Percentiles rank a stretch among this genome's conserved stretches.
These are phyloP conservation scores for Xenopus petersii DNA, from an alignment of 2,797 vertebrate species.

Conservation along the genomic window DNA sequence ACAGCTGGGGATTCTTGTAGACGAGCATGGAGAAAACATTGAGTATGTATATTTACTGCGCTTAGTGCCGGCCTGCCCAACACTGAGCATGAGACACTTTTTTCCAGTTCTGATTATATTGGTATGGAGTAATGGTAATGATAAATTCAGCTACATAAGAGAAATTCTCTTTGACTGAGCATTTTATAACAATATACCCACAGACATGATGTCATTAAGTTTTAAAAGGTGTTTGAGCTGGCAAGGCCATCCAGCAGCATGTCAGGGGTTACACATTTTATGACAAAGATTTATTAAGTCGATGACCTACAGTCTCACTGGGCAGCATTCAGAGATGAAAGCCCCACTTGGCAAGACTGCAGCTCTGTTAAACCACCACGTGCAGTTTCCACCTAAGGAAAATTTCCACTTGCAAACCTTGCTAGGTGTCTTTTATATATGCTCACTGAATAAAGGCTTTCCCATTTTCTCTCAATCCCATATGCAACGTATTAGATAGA, in stretches of 20 bases:
- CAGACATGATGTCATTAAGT: constrained; percentile 63
- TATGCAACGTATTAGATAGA: no score
- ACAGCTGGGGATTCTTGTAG: background rate
- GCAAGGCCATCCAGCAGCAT: constrained; percentile 57
- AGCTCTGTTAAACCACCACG: constrained; percentile 19
- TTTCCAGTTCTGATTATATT: constrained; percentile 26
- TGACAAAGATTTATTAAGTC: constrained; percentile 55
- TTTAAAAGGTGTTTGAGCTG: constrained; percentile 62
- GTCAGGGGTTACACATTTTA: constrained; percentile 58
- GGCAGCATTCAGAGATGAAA: constrained; percentile 18
- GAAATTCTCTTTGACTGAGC: constrained; percentile 50
- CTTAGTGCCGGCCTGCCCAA: background rate
- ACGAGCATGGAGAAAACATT: background rate
- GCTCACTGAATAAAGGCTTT: no score
- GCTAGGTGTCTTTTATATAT: background rate
- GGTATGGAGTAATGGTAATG: constrained; percentile 15
- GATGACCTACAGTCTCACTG: constrained; percentile 55
- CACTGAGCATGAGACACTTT: constrained; percentile 28
- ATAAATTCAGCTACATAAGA: constrained; percentile 49
- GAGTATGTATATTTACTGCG: no score
- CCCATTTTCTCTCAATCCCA: no score
- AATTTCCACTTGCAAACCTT: constrained; percentile 16
- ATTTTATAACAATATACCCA: constrained; percentile 50
- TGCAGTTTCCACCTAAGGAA: constrained; percentile 26
- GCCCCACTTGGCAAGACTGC: constrained; percentile 17